phyloP scores from a whole-genome alignment of 2,113 vertebrate genomes.

The Paratilapia polleni region DNA sequence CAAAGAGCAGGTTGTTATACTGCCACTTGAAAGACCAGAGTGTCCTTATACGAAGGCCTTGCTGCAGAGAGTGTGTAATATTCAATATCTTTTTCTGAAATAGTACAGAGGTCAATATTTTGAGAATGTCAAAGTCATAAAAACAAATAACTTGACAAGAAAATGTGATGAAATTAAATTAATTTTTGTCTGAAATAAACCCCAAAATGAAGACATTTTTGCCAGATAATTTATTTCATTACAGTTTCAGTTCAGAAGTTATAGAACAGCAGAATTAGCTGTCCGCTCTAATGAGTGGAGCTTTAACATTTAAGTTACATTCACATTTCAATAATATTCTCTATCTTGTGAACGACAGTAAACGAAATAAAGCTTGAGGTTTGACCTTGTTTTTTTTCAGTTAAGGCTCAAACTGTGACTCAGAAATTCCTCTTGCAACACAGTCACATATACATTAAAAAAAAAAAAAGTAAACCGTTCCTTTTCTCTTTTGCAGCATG shows the following conservation, averaged over 20 bases:
- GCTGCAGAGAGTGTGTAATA: neutral
- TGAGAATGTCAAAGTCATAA: neutral
- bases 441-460: neutral
- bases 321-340: conserved; percentile 23
- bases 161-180: neutral
- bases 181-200: neutral
- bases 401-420: conserved; percentile 42
- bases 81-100: neutral
- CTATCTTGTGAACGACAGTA: neutral
- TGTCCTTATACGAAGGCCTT: neutral
- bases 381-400: neutral
- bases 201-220: neutral
- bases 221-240: conserved; percentile 52
- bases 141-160: neutral
- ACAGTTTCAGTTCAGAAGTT: conserved; percentile 10
- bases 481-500: conserved; percentile 14
- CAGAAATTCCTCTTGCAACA: conserved; percentile 9
- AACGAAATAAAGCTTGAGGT: conserved; percentile 25
- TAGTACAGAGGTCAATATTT: neutral
- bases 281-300: neutral
- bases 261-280: neutral
- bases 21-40: neutral
- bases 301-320: neutral
- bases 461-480: conserved; percentile 11
- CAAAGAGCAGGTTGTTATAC: neutral